phyloP scores from a whole-genome alignment of 2,113 vertebrate genomes.

The human region DNA sequence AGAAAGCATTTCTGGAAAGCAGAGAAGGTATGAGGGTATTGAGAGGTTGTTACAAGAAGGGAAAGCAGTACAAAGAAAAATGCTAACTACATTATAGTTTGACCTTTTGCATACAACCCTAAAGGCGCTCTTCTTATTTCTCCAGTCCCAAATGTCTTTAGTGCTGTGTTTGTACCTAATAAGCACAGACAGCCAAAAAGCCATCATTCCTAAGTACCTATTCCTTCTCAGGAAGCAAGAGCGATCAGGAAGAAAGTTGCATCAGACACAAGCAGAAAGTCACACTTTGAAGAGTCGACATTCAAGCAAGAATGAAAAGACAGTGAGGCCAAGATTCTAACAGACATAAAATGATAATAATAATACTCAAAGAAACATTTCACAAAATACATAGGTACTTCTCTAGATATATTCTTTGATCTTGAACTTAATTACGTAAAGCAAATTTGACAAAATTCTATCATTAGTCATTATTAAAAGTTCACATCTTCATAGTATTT shows the following conservation, averaged over 20 bases:
- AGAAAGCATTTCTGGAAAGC: background rate
- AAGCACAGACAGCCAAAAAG: background rate
- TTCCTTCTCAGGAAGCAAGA: background rate
- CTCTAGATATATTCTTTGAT: background rate
- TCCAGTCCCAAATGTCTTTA: background rate
- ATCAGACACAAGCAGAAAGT: background rate
- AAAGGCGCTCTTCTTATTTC: background rate
- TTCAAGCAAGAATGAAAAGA: background rate
- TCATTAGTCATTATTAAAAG: background rate
- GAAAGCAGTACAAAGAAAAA: background rate
- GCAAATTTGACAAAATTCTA: background rate
- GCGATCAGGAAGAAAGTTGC: background rate
- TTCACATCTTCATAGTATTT: background rate
- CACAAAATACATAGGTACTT: background rate
- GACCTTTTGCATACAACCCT: too few relatives aligned
- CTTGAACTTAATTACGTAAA: background rate
- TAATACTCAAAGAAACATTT: background rate
- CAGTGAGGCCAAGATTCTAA: background rate
- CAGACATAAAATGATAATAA: background rate
- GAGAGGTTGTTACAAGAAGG: background rate
- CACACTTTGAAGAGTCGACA: background rate
- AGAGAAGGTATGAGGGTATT: background rate
- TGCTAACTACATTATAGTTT: background rate
- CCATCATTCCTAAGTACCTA: background rate
- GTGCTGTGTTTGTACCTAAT: background rate